Base-by-base conservation (phyloP, 2,888 invertebrate species). In the Mantis religiosa region DNA sequence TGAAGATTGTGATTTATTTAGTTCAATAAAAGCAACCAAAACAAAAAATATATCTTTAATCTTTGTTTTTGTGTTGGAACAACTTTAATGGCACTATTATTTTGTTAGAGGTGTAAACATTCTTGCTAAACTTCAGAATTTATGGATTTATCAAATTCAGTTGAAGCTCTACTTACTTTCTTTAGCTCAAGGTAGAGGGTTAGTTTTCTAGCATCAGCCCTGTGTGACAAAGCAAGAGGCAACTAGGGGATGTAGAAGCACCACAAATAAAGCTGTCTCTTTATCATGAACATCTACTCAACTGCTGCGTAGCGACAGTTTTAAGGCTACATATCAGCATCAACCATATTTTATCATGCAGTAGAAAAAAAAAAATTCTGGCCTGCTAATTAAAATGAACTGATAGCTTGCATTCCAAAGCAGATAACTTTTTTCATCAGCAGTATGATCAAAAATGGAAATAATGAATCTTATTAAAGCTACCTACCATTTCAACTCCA, bases 241-340 rank as follows among this genome's bases (percentile, higher is more conserved):
- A 87, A 34, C 82, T 82, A 82, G 87, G 87, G 84, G 82, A 82
- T 41, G 81, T 88, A 28, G 54, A 82, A 85, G 84, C 88, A 88
- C 82, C 88, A 88, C 82, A 84, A 88, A 85, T 88, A 84, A 85
- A 71, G 54, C 54, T 71, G 6, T 71, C 25, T 71, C 54, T 71
- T 20, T 71, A 71, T 71, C 54, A 71, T 71, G 54, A 71, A 71
- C 54, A 71, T 71, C 20, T 71, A 71, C 54, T 71, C 54, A 71
- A 71, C 54, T 71, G 54, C 54, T 71, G 54, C 54, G 15, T 85
- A 85, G 85, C 28, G 27, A 85, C n/a, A 47, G 85, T 85, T 27
- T 85, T 41, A 27, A 86, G 81, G 81, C 86, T 86, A 28, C 28
- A 47, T 9, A 86, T 81, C 86, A 86, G 86, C 86, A 86, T 86